phyloP scores from a whole-genome alignment of 2,797 vertebrate species.

The Catamblyrhynchus diadema region DNA sequence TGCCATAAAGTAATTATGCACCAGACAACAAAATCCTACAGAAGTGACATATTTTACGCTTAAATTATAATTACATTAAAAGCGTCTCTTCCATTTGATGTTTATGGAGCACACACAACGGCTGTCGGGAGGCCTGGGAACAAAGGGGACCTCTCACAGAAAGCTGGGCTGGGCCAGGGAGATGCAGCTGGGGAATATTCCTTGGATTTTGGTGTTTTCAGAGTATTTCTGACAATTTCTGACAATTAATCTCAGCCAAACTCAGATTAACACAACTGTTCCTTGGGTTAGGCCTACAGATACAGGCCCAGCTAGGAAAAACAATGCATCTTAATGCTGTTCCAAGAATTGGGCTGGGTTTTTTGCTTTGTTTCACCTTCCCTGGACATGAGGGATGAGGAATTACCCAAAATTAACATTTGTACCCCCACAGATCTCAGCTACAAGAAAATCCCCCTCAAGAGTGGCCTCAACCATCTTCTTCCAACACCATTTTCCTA shows the following conservation, averaged over 20 bases:
- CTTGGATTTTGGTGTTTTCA: neutral
- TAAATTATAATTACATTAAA: conserved; percentile 67
- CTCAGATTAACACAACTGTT: accelerated
- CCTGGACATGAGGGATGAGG: neutral
- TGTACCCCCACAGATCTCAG: neutral
- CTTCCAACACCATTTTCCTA: neutral
- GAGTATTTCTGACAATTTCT: neutral
- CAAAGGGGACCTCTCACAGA: neutral
- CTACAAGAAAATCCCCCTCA: neutral
- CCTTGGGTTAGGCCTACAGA: neutral
- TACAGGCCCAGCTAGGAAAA: neutral
- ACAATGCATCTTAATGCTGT: neutral
- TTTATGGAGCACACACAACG: neutral
- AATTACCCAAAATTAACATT: neutral
- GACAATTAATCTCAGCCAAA: neutral
- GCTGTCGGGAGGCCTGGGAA: neutral
- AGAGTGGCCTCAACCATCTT: accelerated
- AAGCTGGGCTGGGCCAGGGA: neutral
- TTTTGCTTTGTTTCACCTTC: neutral
- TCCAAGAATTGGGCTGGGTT: accelerated
- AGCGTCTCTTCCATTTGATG: conserved; percentile 14
- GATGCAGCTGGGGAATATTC: neutral
- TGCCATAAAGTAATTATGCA: conserved; percentile 41
- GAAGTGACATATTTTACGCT: conserved; percentile 62
- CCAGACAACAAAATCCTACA: conserved; percentile 33